These are phyloP conservation scores for Drosophila kokeensis DNA, from an alignment of 2,888 invertebrate genomes.

Conservation along the genomic window DNA sequence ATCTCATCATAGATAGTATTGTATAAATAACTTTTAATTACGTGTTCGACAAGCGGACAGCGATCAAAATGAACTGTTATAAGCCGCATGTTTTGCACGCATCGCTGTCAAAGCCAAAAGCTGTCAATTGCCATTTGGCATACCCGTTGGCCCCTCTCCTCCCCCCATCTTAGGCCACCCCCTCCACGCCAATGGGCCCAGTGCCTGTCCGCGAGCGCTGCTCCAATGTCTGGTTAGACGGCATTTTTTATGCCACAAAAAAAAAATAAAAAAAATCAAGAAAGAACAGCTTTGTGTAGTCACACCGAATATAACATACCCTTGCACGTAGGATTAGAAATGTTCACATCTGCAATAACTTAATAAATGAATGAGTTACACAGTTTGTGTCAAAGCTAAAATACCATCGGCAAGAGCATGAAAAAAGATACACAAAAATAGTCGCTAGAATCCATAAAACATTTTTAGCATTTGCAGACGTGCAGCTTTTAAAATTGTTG, in stretches of 20 bases:
- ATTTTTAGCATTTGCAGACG: constrained; percentile 78
- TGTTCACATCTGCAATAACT: not conserved
- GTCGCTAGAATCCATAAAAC: constrained; percentile 68
- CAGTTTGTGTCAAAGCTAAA: not conserved
- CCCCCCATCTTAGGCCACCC: constrained; percentile 30
- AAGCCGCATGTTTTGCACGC: constrained; percentile 67
- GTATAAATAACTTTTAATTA: constrained; percentile 61
- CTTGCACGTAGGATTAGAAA: not conserved
- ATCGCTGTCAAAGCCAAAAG: constrained; percentile 53
- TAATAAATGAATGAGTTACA: not conserved
- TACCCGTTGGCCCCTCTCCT: constrained; percentile 50
- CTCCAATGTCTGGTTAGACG: constrained; percentile 72
- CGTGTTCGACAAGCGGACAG: constrained; percentile 35
- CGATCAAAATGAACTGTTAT: constrained; percentile 72
- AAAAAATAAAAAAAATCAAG: not conserved
- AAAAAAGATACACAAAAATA: constrained; percentile 37
- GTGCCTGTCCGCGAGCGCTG: constrained; percentile 39
- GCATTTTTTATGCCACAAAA: constrained; percentile 61
- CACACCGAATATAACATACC: not conserved
- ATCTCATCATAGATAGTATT: not conserved
- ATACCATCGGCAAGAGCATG: not conserved
- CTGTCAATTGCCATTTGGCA: constrained; percentile 64
- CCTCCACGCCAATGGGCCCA: constrained; percentile 19
- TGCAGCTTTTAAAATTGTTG: constrained; percentile 68
- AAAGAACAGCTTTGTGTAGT: not conserved